phyloP scores from a whole-genome alignment of 1,140 invertebrate species.

The Mesaphorura yosii region DNA sequence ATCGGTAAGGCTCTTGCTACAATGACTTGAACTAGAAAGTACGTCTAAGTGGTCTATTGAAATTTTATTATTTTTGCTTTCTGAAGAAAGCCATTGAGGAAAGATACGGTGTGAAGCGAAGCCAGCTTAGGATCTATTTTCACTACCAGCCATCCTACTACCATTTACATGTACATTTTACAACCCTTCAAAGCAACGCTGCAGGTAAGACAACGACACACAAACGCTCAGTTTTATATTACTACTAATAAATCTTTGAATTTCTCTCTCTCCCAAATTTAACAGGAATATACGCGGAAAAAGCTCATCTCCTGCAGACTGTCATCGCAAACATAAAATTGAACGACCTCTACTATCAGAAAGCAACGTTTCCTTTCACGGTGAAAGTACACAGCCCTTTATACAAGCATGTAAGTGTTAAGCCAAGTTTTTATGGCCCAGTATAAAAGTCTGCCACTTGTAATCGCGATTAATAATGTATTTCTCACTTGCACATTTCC shows the following conservation, averaged over 20 bases:
- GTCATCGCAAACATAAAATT: slow-evolving; percentile 88
- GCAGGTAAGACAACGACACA: slow-evolving; percentile 55
- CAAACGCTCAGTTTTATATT: no score
- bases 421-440: no score
- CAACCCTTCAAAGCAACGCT: slow-evolving; percentile 65
- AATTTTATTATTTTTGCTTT: slow-evolving; percentile 25
- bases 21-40: no score
- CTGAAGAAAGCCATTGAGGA: slow-evolving; percentile 58
- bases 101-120: slow-evolving; percentile 59
- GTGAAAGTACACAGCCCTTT: slow-evolving; percentile 30
- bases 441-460: no score
- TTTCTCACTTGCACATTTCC: no score
- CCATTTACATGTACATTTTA: slow-evolving; percentile 91
- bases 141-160: slow-evolving; percentile 97
- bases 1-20: no score
- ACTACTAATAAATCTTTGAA: slow-evolving; percentile 1
- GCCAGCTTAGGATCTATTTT: slow-evolving; percentile 70
- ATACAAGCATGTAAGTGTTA: no score
- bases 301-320: slow-evolving; percentile 69
- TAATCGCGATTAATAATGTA: no score
- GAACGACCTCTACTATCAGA: slow-evolving; percentile 68
- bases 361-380: slow-evolving; percentile 51
- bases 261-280: no score
- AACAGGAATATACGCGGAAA: slow-evolving; percentile 58
- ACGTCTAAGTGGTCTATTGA: no score